Base-by-base conservation (phyloP, 2,113 vertebrate genomes). In the Erythrocercus mccallii region DNA sequence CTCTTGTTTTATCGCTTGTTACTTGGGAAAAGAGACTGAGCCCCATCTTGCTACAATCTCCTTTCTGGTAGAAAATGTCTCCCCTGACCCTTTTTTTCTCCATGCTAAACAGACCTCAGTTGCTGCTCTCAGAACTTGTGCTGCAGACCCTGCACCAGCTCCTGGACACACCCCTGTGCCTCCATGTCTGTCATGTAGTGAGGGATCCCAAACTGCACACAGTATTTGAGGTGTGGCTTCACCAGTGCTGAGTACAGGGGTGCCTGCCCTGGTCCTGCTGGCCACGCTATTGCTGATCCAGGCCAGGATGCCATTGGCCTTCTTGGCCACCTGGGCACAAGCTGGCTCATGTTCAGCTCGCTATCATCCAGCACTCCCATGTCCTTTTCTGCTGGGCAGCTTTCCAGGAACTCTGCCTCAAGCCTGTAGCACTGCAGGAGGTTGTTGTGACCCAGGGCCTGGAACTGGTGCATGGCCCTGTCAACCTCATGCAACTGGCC, bases 301-400 rank as follows among this genome's bases (percentile, higher is more conserved):
- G 7, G 12, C 5, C 35, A 69, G 42, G n/a, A 22, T 53, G n/a
- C 24, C 30, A 5, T 1, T 10, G 28, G 24, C 6, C 17, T 57
- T 65, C 61, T 38, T 30, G 77, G 28, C 23, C 45, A 53, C n/a
- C n/a, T 47, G 53, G 28, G 23, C 28, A 45, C 16, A 30, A 1
- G 1, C 45, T 40, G 30, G 9, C 6, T 54, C 11, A 1, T 50
- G 6, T 40, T 78, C 21, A 80, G 15, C 22, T 2, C 0, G 0
- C 48, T 40, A 15, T 40, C 4, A 2, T 4, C 4, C 24, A 73
- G 11, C 11, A 62, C 9, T 4, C 5, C 33, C 17, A 20, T 6
- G 4, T 25, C 21, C 15, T 87, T 77, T 65, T 40, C 50, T 11
- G 1, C 19, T 11, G 4, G 37, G 22, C 50, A 57, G 19, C n/a